Evolutionary conservation across 1,140 invertebrate species (phyloP).

Genomic region (Acromyrmex charruanus): DNA sequence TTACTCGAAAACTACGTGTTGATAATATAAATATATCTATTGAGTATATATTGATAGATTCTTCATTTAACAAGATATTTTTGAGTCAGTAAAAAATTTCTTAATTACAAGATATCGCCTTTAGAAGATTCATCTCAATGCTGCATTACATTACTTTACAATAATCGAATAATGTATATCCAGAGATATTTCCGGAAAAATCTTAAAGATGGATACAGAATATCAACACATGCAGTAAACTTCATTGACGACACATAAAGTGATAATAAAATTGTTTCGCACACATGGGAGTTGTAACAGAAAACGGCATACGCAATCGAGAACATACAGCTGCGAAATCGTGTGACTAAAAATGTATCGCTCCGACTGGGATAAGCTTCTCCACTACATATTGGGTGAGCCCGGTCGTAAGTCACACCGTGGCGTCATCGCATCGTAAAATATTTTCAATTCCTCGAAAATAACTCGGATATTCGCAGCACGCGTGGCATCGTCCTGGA

Average conservation of each 20-base stretch:
- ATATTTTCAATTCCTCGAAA: conserved; percentile 65
- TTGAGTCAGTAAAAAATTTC: no score
- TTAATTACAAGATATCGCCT: no score
- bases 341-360: conserved; percentile 53
- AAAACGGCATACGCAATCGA: background rate
- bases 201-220: background rate
- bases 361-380: conserved; percentile 27
- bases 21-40: no score
- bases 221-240: background rate
- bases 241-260: background rate
- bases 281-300: background rate
- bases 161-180: background rate
- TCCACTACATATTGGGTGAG: conserved; percentile 3
- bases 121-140: background rate
- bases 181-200: background rate
- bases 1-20: no score
- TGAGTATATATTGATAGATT: no score
- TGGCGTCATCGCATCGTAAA: conserved; percentile 64
- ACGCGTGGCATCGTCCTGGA: conserved; percentile 60
- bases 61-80: no score
- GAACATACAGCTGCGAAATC: conserved; percentile 43
- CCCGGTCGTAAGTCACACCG: conserved; percentile 51
- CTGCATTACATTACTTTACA: background rate
- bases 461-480: conserved; percentile 62
- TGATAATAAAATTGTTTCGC: conserved; percentile 27